Conservation (phyloP, 2,113 vertebrate genomes). For the Cinclus mexicanus region DNA sequence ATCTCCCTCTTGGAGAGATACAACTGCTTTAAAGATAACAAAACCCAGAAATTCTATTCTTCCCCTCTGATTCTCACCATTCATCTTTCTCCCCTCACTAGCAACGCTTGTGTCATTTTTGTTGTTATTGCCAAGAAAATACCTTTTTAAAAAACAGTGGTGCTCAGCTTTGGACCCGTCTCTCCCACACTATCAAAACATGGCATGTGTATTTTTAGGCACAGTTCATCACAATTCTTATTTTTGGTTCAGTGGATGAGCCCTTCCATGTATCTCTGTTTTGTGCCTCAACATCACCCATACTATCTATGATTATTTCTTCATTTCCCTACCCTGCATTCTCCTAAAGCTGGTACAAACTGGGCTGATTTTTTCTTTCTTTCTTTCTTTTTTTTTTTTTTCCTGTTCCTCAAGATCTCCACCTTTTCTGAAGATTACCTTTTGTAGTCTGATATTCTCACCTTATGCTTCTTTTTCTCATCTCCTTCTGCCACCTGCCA, state of each 20-base stretch:
- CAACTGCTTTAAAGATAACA: slow-evolving; percentile 21
- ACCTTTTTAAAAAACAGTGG: background rate
- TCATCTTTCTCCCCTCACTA: slow-evolving; percentile 4
- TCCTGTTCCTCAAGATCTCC: background rate
- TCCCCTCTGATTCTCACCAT: slow-evolving; percentile 19
- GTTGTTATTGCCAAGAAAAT: background rate
- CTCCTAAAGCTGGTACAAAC: background rate
- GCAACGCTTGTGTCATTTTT: background rate
- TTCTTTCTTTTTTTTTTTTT: background rate
- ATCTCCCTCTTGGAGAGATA: slow-evolving; percentile 14
- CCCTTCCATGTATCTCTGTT: background rate
- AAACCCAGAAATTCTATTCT: background rate
- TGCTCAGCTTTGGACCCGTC: background rate
- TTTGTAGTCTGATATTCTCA: background rate
- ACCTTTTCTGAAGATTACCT: background rate
- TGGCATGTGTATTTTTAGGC: slow-evolving; percentile 3
- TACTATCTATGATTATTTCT: background rate
- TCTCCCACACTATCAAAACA: background rate
- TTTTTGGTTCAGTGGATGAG: background rate
- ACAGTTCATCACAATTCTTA: background rate
- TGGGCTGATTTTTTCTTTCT: background rate
- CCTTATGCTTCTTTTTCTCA: background rate
- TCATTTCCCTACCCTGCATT: background rate
- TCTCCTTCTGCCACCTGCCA: background rate
- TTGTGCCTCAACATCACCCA: background rate